Evolutionary conservation across 1,140 invertebrate genomes (phyloP).

Genomic region (Plutomurus gul): DNA sequence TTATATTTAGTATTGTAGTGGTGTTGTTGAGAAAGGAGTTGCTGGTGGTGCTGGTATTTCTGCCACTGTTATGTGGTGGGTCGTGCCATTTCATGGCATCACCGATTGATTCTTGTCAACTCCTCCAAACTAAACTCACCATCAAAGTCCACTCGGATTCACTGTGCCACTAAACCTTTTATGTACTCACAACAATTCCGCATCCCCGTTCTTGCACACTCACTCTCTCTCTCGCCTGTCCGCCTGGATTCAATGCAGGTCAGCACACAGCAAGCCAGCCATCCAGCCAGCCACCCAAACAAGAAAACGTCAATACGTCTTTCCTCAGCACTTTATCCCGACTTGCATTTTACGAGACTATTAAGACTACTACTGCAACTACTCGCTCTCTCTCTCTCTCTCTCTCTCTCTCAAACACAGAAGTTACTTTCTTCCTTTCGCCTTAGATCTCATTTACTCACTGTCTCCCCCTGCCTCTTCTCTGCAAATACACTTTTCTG

Average conservation of each 20-base stretch:
- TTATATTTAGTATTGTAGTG: not conserved
- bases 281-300: no score
- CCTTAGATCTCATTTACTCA: not conserved
- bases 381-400: no score
- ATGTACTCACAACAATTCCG: not conserved
- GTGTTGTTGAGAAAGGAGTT: not conserved
- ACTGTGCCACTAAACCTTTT: not conserved
- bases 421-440: not conserved
- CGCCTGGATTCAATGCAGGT: not conserved
- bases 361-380: no score
- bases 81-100: not conserved
- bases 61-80: not conserved
- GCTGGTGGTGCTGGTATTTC: not conserved
- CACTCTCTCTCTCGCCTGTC: not conserved
- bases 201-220: not conserved
- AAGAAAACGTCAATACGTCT: not conserved
- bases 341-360: no score
- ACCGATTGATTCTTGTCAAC: not conserved
- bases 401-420: not conserved
- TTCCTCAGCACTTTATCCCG: not conserved
- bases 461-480: not conserved
- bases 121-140: not conserved
- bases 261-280: not conserved
- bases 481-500: not conserved
- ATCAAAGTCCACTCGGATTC: no score